Evolutionary conservation across 2,888 invertebrate genomes (phyloP).

Genomic region (Ichneumon xanthorius): DNA sequence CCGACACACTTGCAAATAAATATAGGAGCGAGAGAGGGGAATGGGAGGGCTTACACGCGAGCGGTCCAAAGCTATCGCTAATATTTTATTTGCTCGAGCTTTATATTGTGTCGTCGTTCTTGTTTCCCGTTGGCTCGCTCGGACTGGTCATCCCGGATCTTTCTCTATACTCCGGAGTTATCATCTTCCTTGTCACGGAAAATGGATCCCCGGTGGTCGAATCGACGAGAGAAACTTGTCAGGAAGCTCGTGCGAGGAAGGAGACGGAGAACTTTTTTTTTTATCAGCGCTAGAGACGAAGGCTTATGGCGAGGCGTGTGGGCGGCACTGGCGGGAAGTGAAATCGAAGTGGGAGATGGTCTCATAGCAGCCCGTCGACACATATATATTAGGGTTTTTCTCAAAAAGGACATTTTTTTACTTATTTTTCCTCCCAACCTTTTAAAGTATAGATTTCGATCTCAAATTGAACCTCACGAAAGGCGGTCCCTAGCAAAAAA

Average conservation of each 20-base stretch:
- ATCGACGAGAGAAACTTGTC: slow-evolving; percentile 30
- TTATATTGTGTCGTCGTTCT: slow-evolving; percentile 68
- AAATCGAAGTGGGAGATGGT: slow-evolving; percentile 12
- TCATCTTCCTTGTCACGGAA: slow-evolving; percentile 50
- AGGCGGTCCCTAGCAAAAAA: no score
- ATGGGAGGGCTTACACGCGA: slow-evolving; percentile 32
- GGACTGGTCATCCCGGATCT: slow-evolving; percentile 58
- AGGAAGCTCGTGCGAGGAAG: slow-evolving; percentile 31
- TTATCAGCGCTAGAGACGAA: not conserved
- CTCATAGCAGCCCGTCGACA: not conserved
- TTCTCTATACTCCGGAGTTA: slow-evolving; percentile 44
- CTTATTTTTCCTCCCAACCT: no score
- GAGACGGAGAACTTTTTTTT: not conserved
- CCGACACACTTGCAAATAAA: slow-evolving; percentile 29
- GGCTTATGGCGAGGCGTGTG: not conserved
- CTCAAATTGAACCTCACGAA: no score
- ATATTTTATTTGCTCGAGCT: slow-evolving; percentile 77
- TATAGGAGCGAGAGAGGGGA: not conserved
- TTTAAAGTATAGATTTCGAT: no score
- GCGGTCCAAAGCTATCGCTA: slow-evolving; percentile 72
- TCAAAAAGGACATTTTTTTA: no score
- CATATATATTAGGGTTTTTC: not conserved
- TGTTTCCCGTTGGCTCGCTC: slow-evolving; percentile 62
- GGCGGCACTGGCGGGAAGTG: not conserved
- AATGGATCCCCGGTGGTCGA: slow-evolving; percentile 55